These are phyloP conservation scores for Drosophila aff. DNA, from an alignment of 1,140 invertebrate genomes.

Conservation along the genomic window DNA sequence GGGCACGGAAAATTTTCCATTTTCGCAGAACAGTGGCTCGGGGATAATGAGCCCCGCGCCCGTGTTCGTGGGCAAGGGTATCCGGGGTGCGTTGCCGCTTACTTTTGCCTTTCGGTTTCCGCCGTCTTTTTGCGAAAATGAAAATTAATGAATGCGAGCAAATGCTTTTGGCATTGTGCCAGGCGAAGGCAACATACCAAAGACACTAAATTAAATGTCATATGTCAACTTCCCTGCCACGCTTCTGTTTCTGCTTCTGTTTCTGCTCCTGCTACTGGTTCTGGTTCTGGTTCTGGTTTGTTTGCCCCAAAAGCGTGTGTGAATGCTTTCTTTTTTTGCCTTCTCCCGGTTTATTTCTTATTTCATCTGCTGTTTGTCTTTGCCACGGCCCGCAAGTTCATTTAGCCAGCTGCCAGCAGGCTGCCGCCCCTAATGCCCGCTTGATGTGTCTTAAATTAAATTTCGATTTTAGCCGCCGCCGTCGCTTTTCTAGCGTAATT, in stretches of 20 bases:
- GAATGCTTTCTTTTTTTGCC: conserved; percentile 28
- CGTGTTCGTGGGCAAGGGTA: conserved; percentile 20
- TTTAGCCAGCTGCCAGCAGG: conserved; percentile 63
- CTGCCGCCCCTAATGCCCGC: conserved; percentile 46
- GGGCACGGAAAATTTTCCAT: conserved; percentile 29
- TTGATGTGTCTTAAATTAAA: conserved; percentile 81
- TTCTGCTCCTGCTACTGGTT: not conserved
- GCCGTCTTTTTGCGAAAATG: conserved; percentile 59
- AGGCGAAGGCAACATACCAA: conserved; percentile 73
- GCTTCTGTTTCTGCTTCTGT: conserved; percentile 14
- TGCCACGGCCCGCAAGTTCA: conserved; percentile 69
- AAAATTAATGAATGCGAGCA: conserved; percentile 82
- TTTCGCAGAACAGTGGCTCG: conserved; percentile 1
- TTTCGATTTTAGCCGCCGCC: conserved; percentile 54
- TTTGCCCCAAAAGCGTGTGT: conserved; percentile 36
- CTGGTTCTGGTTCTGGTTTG: conserved; percentile 8
- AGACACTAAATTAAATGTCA: conserved; percentile 83
- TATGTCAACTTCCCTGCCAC: conserved; percentile 68
- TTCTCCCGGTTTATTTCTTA: conserved; percentile 48
- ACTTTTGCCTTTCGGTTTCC: conserved; percentile 31
- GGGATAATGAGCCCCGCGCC: conserved; percentile 27
- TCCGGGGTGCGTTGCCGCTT: conserved; percentile 32
- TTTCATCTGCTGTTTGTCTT: conserved; percentile 74
- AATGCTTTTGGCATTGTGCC: conserved; percentile 78
- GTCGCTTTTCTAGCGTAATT: conserved; percentile 51